Conservation (phyloP, 2,797 vertebrate species). For the Gallirallus australis region DNA sequence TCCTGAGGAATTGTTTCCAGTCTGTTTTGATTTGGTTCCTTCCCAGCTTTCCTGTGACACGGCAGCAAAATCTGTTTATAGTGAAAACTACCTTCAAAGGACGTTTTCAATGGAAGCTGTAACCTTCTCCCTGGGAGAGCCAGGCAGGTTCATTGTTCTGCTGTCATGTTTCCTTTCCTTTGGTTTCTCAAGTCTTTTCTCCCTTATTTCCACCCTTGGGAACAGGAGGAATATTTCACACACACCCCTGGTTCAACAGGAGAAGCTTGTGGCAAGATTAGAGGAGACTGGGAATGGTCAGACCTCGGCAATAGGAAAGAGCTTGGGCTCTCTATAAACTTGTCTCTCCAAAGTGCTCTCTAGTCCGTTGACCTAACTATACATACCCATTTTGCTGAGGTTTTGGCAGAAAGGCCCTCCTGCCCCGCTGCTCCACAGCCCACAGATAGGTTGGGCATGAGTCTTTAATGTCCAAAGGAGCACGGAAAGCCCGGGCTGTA, state of each 20-base stretch:
- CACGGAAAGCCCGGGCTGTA: background rate
- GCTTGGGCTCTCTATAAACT: background rate
- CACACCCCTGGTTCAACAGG: background rate
- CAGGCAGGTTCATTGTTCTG: slow-evolving; percentile 71
- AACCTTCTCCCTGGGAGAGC: slow-evolving; percentile 67
- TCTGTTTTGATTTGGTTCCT: slow-evolving; percentile 67
- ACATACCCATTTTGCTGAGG: background rate
- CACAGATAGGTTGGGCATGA: background rate
- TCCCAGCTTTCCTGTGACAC: slow-evolving; percentile 73
- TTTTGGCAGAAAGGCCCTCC: background rate
- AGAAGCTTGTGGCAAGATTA: slow-evolving; percentile 20
- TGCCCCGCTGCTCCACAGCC: background rate
- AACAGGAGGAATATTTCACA: slow-evolving; percentile 58
- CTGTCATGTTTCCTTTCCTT: slow-evolving; percentile 72
- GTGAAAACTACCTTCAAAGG: slow-evolving; percentile 67
- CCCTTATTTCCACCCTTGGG: slow-evolving; percentile 65
- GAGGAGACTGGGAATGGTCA: slow-evolving; percentile 7
- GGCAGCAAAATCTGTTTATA: slow-evolving; percentile 70
- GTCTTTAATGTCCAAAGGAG: background rate
- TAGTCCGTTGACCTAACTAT: background rate
- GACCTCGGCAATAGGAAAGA: background rate
- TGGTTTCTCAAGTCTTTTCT: slow-evolving; percentile 73
- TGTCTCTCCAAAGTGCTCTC: background rate
- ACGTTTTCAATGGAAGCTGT: slow-evolving; percentile 58
- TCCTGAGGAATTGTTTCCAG: slow-evolving; percentile 71